Base-by-base conservation (phyloP, 2,113 vertebrate genomes). In the Aptenodytes patagonicus region DNA sequence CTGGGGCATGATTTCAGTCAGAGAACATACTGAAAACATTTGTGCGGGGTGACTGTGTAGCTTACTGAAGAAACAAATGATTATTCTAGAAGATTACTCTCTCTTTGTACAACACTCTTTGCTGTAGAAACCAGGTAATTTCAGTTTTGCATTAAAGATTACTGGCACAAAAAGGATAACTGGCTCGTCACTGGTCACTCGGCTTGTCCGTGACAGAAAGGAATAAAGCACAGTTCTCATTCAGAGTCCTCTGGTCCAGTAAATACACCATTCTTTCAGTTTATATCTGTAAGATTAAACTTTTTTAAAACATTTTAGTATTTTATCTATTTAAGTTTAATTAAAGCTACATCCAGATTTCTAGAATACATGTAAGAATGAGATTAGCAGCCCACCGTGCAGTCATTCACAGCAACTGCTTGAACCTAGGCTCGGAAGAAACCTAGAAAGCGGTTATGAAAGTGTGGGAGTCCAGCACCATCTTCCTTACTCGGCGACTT, bases 391-490 rank as follows among this genome's bases (percentile, higher is more conserved):
- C 91, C 94, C 68, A 32, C 86, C 58, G 1, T 71, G 52, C 70
- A 58, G 66, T 62, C 26, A 83, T 62, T 94, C 70, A 72, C 81
- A 68, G 82, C 69, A 85, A 62, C 31, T 83, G 75, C 80, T 77
- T 80, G 42, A 62, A 71, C 71, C 89, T 73, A 68, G 44, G 61
- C 70, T 66, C 38, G 10, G 60, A 17, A 26, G 82, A 80, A 83
- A 66, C 71, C 87, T 97, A 64, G 94, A 93, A 93, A 95, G 93
- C 90, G 86, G 68, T 83, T 89, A n/a, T 0, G 7, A 7, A 72
- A 69, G 64, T 62, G 49, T 47, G n/a, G 57, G 79, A 85, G 77
- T 95, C 80, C 88, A 62, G 61, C 73, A 52, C 2, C 9, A 52
- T 60, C 81, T 66, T 94, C 72, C 77, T 92, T 76, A 42, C 77